Percentiles rank a stretch among this genome's conserved stretches.
Evolutionary conservation across 2,113 vertebrate genomes (phyloP).

Genomic region (Callipepla californica): DNA sequence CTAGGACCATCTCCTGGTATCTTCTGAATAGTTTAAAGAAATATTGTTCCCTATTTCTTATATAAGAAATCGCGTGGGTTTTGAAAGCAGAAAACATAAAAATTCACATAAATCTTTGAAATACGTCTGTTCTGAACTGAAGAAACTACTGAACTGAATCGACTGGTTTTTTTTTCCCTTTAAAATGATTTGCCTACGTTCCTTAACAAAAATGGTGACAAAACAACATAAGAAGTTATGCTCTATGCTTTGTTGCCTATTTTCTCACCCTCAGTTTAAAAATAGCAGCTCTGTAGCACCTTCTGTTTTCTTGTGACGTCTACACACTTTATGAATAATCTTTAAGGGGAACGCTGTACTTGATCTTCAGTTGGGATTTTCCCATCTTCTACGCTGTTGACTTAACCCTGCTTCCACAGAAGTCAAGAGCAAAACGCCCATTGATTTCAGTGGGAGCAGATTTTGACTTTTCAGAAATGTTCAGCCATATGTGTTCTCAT

Average conservation of each 20-base stretch:
- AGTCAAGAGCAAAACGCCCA: conserved; percentile 48
- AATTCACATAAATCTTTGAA: background rate
- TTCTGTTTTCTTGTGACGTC: conserved; percentile 58
- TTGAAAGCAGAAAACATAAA: background rate
- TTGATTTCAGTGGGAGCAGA: conserved; percentile 42
- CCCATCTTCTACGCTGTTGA: background rate
- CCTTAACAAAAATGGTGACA: conserved; percentile 14
- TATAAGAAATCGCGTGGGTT: background rate
- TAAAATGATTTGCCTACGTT: conserved; percentile 8
- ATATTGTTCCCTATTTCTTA: background rate
- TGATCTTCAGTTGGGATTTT: conserved; percentile 51
- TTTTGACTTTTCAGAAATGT: conserved; percentile 65
- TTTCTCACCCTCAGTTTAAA: conserved; percentile 67
- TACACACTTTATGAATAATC: conserved; percentile 47
- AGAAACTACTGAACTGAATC: background rate
- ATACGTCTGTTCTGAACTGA: background rate
- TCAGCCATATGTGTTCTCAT: conserved; percentile 55
- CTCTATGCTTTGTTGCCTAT: background rate
- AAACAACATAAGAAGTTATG: conserved; percentile 33
- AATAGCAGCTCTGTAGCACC: conserved; percentile 67
- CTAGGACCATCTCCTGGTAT: background rate
- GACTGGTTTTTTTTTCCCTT: background rate
- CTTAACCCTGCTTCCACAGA: conserved; percentile 27
- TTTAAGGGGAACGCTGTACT: background rate
- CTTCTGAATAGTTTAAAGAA: background rate